Evolutionary conservation across 2,113 vertebrate genomes (phyloP).

Genomic region (Neogale vison): DNA sequence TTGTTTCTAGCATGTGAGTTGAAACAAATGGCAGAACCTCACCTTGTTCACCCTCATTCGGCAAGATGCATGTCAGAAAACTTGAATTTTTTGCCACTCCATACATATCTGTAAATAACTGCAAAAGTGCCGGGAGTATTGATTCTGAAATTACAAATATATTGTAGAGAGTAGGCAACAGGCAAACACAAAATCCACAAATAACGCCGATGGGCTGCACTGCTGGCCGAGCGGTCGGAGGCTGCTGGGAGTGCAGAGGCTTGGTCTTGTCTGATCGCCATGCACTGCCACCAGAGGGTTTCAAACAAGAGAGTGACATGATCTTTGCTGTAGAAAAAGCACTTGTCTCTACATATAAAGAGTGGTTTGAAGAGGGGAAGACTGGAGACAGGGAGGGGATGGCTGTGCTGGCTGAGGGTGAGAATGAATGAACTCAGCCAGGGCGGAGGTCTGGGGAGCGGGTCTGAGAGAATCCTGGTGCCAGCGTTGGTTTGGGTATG

Average conservation of each 20-base stretch:
- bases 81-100: background rate
- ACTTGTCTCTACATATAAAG: background rate
- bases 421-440: background rate
- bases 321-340: background rate
- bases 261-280: background rate
- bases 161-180: background rate
- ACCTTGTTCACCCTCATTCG: background rate
- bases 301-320: background rate
- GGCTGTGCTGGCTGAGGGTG: accelerated
- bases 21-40: background rate
- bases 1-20: background rate
- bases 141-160: background rate
- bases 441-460: background rate
- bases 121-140: background rate
- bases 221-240: background rate
- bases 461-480: background rate
- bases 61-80: background rate
- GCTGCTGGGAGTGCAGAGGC: too few relatives aligned
- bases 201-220: too few relatives aligned
- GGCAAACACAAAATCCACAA: background rate
- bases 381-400: too few relatives aligned
- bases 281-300: background rate
- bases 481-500: accelerated
- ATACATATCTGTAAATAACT: background rate
- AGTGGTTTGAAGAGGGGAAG: background rate